Percentiles rank a stretch among this genome's conserved stretches.
phyloP scores from a whole-genome alignment of 1,140 invertebrate genomes.

The Aphidius ervi region DNA sequence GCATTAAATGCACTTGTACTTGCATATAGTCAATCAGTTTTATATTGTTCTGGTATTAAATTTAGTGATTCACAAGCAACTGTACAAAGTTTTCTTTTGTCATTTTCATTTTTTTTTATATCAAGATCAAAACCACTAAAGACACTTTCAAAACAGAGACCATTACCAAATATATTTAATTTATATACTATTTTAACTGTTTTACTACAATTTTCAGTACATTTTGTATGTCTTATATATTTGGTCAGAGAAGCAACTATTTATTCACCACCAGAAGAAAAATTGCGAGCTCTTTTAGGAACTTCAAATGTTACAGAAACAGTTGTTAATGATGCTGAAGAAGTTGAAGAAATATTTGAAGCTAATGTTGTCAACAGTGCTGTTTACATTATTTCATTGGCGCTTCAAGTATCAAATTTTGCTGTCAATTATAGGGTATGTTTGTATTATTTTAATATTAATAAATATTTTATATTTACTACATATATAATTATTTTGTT shows the following conservation, averaged over 20 bases:
- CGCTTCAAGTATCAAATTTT: slow-evolving; percentile 96
- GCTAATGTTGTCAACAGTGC: slow-evolving; percentile 95
- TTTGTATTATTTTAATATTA: slow-evolving; percentile 22
- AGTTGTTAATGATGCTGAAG: slow-evolving; percentile 46
- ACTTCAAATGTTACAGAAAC: slow-evolving; percentile 18
- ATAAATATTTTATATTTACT: background rate
- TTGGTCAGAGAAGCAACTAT: slow-evolving; percentile 76
- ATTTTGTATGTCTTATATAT: slow-evolving; percentile 89
- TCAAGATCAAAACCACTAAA: slow-evolving; percentile 97
- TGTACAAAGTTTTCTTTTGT: slow-evolving; percentile 88
- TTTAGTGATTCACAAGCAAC: slow-evolving; percentile 97
- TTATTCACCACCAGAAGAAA: slow-evolving; percentile 59
- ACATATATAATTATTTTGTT: background rate
- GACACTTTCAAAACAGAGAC: slow-evolving; percentile 86
- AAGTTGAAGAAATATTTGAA: slow-evolving; percentile 85
- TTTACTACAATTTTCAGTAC: slow-evolving; percentile 89
- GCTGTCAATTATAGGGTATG: slow-evolving; percentile 97
- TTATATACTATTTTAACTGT: slow-evolving; percentile 96
- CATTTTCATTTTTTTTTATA: slow-evolving; percentile 96
- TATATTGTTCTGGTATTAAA: slow-evolving; percentile 97
- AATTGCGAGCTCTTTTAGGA: slow-evolving; percentile 43
- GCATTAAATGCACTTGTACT: slow-evolving; percentile 97
- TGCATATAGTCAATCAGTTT: slow-evolving; percentile 97
- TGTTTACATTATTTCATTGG: slow-evolving; percentile 97
- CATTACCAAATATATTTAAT: slow-evolving; percentile 98